Evolutionary conservation across 1,140 invertebrate genomes (phyloP), one percentile per base, ranked within the genome.

Genomic region (Lucilia cuprina): DNA sequence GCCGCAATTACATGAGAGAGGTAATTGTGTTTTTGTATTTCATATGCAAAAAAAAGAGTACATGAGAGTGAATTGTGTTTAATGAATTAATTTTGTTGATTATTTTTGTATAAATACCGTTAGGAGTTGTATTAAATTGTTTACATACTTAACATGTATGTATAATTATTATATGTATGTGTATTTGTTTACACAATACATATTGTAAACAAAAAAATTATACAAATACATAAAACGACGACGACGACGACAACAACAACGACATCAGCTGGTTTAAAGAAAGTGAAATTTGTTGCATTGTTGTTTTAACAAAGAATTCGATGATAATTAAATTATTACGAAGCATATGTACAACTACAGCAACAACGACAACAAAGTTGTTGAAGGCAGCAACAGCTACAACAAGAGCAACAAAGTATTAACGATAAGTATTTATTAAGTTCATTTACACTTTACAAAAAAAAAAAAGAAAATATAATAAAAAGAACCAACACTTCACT

Each of bases 281-380:
- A 70, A 70, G 65, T 70, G 65, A 70, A 70, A 70, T 70, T 70
- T 70, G 65, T 70, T 70, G 65, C 65, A 70, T 70, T 70, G 21
- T 70, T 70, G 65, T 21, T 70, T 70, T 21, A 70, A 70, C 19
- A 70, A 70, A 70, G 65, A 70, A 70, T 70, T 70, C 65, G n/a
- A 21, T 21, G 19, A 70, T 70, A 70, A 70, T 70, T 25, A 70
- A 70, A 70, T 70, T 70, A 70, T 70, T 70, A 70, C 55, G 55
- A n/a, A 30, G 25, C 25, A 30, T 30, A n/a, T n/a, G n/a, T n/a
- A n/a, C 55, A 60, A n/a, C 55, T 3, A 60, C 55, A n/a, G 14
- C 14, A 60, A 14, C 55, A 60, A 5, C 55, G n/a, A 60, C 13
- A 60, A 60, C 55, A n/a, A n/a, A 7, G 8, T 60, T 60, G 55